Base-by-base conservation (phyloP, 2,797 vertebrate species). In the Petrocephalus schoutedeni region DNA sequence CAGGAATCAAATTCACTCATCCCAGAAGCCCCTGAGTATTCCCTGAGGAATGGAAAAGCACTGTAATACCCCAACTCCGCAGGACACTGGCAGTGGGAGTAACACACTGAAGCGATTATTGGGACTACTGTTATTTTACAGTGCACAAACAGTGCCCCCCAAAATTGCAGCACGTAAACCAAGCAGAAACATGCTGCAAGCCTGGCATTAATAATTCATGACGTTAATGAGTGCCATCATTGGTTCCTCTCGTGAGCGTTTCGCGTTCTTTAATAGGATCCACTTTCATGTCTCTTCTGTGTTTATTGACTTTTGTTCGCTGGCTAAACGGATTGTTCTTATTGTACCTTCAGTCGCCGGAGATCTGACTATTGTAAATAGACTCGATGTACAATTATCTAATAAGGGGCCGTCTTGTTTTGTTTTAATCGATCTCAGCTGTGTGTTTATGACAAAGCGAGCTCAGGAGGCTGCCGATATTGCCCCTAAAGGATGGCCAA, bases 61-160 rank as follows among this genome's bases (percentile, higher is more conserved):
- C 89, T 92, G 93, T 91, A 91, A 91, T 91, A 91, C 87, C 89
- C 86, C 87, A 49, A 21, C 45, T 45, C 74, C 16, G 57, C 77
- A 59, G 28, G 36, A 83, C 77, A 90, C 90, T 92, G 87, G 59
- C 85, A 87, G 77, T 74, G 91, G 91, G 88, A 90, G 91, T 91
- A 93, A 93, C 92, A 94, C 89, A 89, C 91, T 94, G 92, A 91
- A 95, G 90, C 93, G 93, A 94, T 95, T 94, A 94, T 89, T 90
- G 93, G 83, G 92, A 64, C 93, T 93, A 94, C 93, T 90, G 90
- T 93, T 92, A 89, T 49, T 92, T 90, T 85, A 87, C 57, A 87
- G 88, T 87, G 88, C 90, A 90, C 88, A 91, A 91, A 94, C 91
- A 92, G 88, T n/a, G 59, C 88, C 89, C 89, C 90, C 89, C 87